A percentile compares a stretch with the other conserved stretches of the same genome.
These are phyloP conservation scores for Xylota sylvarum DNA, from an alignment of 2,888 invertebrate genomes.

Conservation along the genomic window DNA sequence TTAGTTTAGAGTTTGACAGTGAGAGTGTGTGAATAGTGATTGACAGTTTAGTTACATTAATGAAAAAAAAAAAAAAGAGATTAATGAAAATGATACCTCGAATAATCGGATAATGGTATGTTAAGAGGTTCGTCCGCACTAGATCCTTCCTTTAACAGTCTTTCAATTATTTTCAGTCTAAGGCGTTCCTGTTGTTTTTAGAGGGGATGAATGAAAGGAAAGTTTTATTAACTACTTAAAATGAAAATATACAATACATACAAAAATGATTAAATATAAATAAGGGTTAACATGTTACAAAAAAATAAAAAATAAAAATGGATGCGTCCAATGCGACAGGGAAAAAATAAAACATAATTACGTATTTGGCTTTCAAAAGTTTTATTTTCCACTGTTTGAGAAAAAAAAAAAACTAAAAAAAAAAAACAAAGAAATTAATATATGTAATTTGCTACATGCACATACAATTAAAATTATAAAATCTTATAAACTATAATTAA, in stretches of 20 bases:
- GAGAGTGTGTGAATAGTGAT: slow-evolving; percentile 3
- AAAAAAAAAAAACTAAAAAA: slow-evolving; percentile 33
- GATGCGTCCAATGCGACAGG: slow-evolving; percentile 10
- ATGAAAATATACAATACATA: slow-evolving; percentile 6
- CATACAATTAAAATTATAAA: slow-evolving; percentile 41
- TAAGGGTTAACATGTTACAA: slow-evolving; percentile 22
- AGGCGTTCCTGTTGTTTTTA: slow-evolving; percentile 88
- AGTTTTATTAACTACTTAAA: slow-evolving; percentile 37
- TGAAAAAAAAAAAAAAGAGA: slow-evolving; percentile 12
- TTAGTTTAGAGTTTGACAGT: slow-evolving; percentile 1
- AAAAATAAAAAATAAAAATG: slow-evolving; percentile 8
- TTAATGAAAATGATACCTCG: slow-evolving; percentile 87
- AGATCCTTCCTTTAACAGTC: slow-evolving; percentile 92
- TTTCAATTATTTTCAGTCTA: slow-evolving; percentile 91
- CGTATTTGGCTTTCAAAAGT: slow-evolving; percentile 54
- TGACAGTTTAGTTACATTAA: slow-evolving; percentile 7
- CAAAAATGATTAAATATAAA: slow-evolving; percentile 24
- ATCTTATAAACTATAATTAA: slow-evolving; percentile 38
- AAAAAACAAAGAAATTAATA: slow-evolving; percentile 11
- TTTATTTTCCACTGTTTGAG: slow-evolving; percentile 56
- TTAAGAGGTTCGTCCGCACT: slow-evolving; percentile 95
- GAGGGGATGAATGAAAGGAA: slow-evolving; percentile 54
- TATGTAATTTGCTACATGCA: slow-evolving; percentile 45
- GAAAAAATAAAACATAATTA: slow-evolving; percentile 57
- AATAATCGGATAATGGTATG: slow-evolving; percentile 94